phyloP scores from a whole-genome alignment of 2,888 invertebrate genomes.

The Agrotis ipsilon region DNA sequence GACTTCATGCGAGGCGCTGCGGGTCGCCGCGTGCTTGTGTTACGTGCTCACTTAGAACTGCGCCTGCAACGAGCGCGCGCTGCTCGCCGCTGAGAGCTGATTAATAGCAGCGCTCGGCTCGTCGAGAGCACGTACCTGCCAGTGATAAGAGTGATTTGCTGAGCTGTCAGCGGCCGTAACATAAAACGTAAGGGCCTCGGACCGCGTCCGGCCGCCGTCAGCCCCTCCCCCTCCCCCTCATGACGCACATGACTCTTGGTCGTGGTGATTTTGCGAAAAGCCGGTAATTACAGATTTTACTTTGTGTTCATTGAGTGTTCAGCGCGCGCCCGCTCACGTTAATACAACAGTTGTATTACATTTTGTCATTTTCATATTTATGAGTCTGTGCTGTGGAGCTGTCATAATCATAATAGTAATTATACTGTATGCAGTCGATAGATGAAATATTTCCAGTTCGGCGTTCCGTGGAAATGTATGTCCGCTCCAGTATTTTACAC shows the following conservation, averaged over 20 bases:
- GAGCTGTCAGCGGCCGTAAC: constrained; percentile 49
- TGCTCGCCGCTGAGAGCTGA: constrained; percentile 27
- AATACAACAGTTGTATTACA: constrained; percentile 49
- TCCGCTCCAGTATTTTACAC: constrained; percentile 21
- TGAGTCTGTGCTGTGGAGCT: constrained; percentile 8
- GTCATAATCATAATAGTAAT: constrained; percentile 38
- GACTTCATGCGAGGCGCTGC: not conserved
- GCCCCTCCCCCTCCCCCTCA: not conserved
- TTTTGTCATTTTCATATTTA: constrained; percentile 51
- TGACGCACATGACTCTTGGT: not conserved
- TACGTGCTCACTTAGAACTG: not conserved
- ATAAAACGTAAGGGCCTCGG: constrained; percentile 50
- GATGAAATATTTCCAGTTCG: constrained; percentile 37
- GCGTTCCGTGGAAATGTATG: constrained; percentile 32
- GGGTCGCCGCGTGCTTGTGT: not conserved
- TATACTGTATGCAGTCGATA: constrained; percentile 19
- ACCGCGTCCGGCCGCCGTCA: constrained; percentile 41
- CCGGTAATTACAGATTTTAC: constrained; percentile 45
- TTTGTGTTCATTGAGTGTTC: constrained; percentile 53
- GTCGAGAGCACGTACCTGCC: constrained; percentile 41
- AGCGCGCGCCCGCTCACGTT: constrained; percentile 38
- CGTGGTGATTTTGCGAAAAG: constrained; percentile 46
- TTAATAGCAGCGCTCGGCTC: constrained; percentile 39
- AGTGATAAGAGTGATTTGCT: constrained; percentile 57
- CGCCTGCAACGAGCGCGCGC: not conserved